A percentile compares a stretch with the other conserved stretches of the same genome.
These are phyloP conservation scores for Caenorhabditis afra DNA, from an alignment of 2,888 invertebrate genomes.

Conservation along the genomic window DNA sequence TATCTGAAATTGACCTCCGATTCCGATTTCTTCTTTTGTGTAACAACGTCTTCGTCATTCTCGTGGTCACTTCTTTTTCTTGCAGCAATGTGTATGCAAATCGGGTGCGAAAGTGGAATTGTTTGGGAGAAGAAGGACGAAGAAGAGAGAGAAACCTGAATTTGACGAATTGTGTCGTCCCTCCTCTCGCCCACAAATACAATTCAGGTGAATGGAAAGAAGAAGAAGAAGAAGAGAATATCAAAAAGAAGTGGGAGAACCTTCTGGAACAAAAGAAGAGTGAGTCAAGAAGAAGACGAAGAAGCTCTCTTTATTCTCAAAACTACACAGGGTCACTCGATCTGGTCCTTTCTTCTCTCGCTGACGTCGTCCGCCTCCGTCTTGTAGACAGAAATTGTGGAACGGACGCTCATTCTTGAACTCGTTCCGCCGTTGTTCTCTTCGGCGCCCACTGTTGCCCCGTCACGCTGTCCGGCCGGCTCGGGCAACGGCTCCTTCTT, in stretches of 20 bases:
- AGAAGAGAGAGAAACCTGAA: constrained; percentile 35
- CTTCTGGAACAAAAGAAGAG: neutral
- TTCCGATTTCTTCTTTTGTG: constrained; percentile 8
- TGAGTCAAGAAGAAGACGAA: neutral
- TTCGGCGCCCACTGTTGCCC: too few species aligned
- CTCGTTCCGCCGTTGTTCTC: too few species aligned
- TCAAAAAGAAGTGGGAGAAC: neutral
- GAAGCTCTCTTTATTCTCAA: too few species aligned
- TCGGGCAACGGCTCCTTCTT: too few species aligned
- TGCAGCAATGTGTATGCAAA: constrained; percentile 46
- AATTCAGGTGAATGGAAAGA: constrained; percentile 13
- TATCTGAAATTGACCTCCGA: neutral
- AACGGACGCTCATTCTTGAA: too few species aligned
- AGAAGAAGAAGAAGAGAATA: neutral
- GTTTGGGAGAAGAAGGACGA: constrained; percentile 1
- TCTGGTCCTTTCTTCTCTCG: too few species aligned
- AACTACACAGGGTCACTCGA: too few species aligned
- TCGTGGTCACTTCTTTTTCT: constrained; percentile 19
- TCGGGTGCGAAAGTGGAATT: constrained; percentile 35
- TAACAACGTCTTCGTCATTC: constrained; percentile 11
- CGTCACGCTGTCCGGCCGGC: too few species aligned
- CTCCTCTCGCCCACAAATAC: too few species aligned
- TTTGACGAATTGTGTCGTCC: constrained; percentile 52
- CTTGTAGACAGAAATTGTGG: too few species aligned
- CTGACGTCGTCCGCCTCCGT: too few species aligned